Base-by-base conservation (phyloP, 1,140 invertebrate genomes). In the Nasonia giraulti region DNA sequence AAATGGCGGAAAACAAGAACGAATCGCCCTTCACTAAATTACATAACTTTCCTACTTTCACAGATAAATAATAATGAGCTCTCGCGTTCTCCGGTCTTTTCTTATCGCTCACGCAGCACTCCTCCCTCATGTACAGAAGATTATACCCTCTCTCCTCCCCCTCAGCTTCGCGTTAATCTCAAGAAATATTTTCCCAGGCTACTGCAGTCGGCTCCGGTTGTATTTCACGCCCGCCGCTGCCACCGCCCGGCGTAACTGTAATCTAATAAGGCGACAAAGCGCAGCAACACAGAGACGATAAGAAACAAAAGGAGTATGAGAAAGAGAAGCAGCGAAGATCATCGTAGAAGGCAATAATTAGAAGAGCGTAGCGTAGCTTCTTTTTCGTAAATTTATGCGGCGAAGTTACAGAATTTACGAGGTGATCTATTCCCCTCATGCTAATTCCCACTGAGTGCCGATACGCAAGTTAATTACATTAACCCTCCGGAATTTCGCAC, bases 261-360 rank as follows among this genome's bases (percentile, higher is more conserved):
- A 84, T 84, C 83, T 84, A 84, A 84, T 84, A 84, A 84, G 83
- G 68, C 68, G 83, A 84, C 76, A 84, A 74, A 84, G 83, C 76
- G 76, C 76, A 73, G 76, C 62, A 62, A 37, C 75, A 40, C 10
- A 55, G 71, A 44, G 27, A 40, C 11, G 37, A 27, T 33, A 83
- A 83, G 33, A 68, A 83, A 83, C 74, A 78, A 83, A 77, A 55
- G 75, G 23, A 69, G 10, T 14, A 23, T 12, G 40, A 62, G 44
- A 47, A 55, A 74, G n/a, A 17, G 20, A 50, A 11, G 68, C 23
- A 40, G n/a, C 17, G 10, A 62, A 40, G 40, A 75, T 75, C 37
- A 74, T 47, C 66, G 66, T 11, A n/a, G 44, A 66, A 20, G n/a
- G 20, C 27, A 82, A 76, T 27, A 68, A 76, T 62, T 81, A 47